Evolutionary conservation across 2,888 invertebrate genomes (phyloP), one percentile per base, ranked within the genome.

Genomic region (Diloba caeruleocephala): DNA sequence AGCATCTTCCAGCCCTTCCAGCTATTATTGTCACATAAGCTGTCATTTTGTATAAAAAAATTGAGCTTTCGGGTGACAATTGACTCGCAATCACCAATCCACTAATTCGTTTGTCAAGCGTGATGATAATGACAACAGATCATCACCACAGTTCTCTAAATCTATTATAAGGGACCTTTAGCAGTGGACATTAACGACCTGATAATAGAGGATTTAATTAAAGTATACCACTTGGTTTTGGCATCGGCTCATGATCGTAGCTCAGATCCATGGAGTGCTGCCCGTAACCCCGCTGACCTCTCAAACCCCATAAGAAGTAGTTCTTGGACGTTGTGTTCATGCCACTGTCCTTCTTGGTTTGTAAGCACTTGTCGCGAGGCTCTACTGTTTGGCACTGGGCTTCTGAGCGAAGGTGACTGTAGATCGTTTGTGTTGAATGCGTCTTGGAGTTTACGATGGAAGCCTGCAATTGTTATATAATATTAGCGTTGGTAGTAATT

Each of bases 361-460:
- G 93, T 3, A 79, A 57, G 0, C 78, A 62, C 53, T 90, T 87
- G 76, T 92, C 86, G 1, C 91, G 60, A 9, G 85, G 74, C 76
- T 94, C 80, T 62, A 92, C 61, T 0, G 96, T 96, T 87, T 97
- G 97, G 9, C 95, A 94, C 21, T 94, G 94, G 36, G 94, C 93
- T 67, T 95, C 95, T 6, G 94, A 90, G 33, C 95, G 92, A 55
- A 95, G 94, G 74, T 95, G 94, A 46, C 96, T 96, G 73, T 95
- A 94, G 56, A 92, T 67, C 0, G 97, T 97, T 87, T 97, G 97
- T 0, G 95, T 95, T 6, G 96, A 95, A 68, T 94, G 95, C 0
- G 97, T 97, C 25, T 87, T 82, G 62, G 95, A 94, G 55, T 94
- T 94, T 2, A 95, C 93, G 69, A 97, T 92, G 36, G 91, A 90